Evolutionary conservation across 53 echinoderm and acorn worm species (phyloP), one percentile per base, ranked within the genome.

Genomic region (Temnopleurus reevesii): DNA sequence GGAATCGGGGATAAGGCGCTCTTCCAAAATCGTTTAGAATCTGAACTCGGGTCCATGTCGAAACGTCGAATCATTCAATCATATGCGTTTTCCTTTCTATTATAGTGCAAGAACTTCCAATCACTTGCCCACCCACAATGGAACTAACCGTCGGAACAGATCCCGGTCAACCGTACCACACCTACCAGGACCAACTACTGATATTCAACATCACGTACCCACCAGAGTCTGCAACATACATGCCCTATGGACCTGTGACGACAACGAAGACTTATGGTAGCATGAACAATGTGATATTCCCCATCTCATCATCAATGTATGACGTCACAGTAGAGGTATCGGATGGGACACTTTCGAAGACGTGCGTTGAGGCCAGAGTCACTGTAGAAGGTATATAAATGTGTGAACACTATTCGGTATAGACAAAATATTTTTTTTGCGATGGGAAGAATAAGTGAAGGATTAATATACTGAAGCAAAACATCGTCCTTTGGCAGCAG

Each of bases 21-120:
- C n/a, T n/a, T n/a, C n/a, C n/a, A n/a, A n/a, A n/a, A n/a, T n/a
- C n/a, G n/a, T n/a, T n/a, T n/a, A n/a, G n/a, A n/a, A n/a, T n/a
- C n/a, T n/a, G n/a, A n/a, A n/a, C n/a, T n/a, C n/a, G n/a, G n/a
- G n/a, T n/a, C n/a, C n/a, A n/a, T n/a, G n/a, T n/a, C n/a, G n/a
- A n/a, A n/a, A n/a, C n/a, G n/a, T n/a, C n/a, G n/a, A n/a, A n/a
- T n/a, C n/a, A n/a, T n/a, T n/a, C n/a, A n/a, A n/a, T n/a, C n/a
- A n/a, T n/a, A n/a, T n/a, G n/a, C n/a, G n/a, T n/a, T n/a, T n/a
- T n/a, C n/a, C n/a, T n/a, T n/a, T n/a, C n/a, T n/a, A n/a, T 59
- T 76, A 29, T 49, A 80, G 80, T 80, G 19, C 28, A 12, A 26
- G 80, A 80, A 29, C 53, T 80, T 4, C 80, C 80, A n/a, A 80